Evolutionary conservation across 1,140 invertebrate species (phyloP).

Genomic region (Cherax quadricarinatus): DNA sequence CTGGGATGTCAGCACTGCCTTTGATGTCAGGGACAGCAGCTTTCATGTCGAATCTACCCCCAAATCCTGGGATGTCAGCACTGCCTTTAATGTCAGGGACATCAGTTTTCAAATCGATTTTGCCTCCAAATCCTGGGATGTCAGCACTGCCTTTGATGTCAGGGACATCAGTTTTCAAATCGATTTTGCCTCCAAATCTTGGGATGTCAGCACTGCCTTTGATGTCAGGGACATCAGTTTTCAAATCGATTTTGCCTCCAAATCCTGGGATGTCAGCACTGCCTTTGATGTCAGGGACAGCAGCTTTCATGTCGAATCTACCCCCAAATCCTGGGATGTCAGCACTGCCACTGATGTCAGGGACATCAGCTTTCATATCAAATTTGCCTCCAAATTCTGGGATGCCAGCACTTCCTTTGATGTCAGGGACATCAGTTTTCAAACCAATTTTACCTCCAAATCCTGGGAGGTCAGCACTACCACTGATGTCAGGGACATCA

Average conservation of each 20-base stretch:
- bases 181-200: conserved; percentile 8
- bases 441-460: conserved; percentile 11
- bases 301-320: background rate
- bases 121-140: conserved; percentile 5
- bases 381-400: conserved; percentile 10
- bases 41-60: background rate
- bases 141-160: background rate
- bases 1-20: too few relatives aligned
- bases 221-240: conserved; percentile 3
- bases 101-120: background rate
- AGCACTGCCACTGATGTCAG: background rate
- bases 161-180: background rate
- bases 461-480: background rate
- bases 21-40: background rate
- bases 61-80: background rate
- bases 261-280: conserved; percentile 14
- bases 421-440: background rate
- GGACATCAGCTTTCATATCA: background rate
- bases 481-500: background rate
- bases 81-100: background rate
- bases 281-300: background rate
- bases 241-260: conserved; percentile 12
- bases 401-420: background rate
- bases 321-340: background rate
- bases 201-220: background rate